Base-by-base conservation (phyloP, 2,888 invertebrate species). In the Ormyrus nitidulus region DNA sequence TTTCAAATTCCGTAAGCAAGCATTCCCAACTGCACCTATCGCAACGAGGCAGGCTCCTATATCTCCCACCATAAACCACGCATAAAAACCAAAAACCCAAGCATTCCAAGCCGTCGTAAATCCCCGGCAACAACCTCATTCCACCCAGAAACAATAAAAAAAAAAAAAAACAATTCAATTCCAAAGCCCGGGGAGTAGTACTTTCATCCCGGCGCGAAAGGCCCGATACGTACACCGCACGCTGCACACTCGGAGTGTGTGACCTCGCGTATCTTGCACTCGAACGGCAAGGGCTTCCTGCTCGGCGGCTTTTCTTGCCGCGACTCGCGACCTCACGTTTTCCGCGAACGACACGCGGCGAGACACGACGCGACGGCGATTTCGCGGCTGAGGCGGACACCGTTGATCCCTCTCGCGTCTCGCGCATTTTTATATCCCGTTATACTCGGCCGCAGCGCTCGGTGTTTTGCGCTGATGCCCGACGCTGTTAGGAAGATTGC, bases 251-350 rank as follows among this genome's bases (percentile, higher is more conserved):
- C 34, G 4, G 4, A 8, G 10, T 1, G 53, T 54, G 8, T 66
- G 71, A 71, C 71, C 77, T 53, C 77, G 19, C 34, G 34, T 4
- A 34, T 34, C 59, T 6, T 48, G 11, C 34, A 34, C 34, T 34
- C 34, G 3, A 4, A 34, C 19, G 6, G 70, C 13, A 10, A 66
- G 62, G 74, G 61, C 77, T 80, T 80, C 80, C 82, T 80, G 77
- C 46, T 80, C 62, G 71, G 54, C 77, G 64, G 64, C 76, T 82
- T 77, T 81, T 81, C 80, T 81, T 81, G 73, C 65, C 34, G 48
- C 75, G 34, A 13, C 46, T 64, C 66, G 76, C 72, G 53, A 72
- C 51, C 76, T 74, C 54, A 5, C 74, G 58, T 54, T 80, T 80
- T 76, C 70, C 73, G 49, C 77, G 74, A 75, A 77, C n/a, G 72